phyloP scores from a whole-genome alignment of 1,140 invertebrate genomes.

The Zaprionus africanus region DNA sequence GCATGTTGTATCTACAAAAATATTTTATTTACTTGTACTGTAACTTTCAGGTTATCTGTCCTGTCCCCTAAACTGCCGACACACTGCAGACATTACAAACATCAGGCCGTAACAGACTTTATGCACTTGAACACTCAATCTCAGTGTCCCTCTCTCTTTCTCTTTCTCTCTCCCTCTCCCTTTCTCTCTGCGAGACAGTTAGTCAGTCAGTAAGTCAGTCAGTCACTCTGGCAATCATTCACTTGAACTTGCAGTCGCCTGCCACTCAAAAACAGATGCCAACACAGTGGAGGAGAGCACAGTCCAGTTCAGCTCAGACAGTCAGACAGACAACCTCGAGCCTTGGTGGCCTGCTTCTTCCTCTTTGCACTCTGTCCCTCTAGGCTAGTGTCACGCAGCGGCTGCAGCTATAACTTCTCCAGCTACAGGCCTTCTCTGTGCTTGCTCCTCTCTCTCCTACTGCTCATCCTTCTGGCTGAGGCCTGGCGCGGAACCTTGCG shows the following conservation, averaged over 20 bases:
- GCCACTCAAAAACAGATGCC: slow-evolving; percentile 43
- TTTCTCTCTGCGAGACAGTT: slow-evolving; percentile 21
- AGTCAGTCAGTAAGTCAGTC: slow-evolving; percentile 45
- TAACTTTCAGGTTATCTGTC: not conserved
- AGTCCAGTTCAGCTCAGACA: not conserved
- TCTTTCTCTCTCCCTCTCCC: not conserved
- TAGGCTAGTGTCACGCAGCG: too few relatives aligned
- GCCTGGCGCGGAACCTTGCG: not conserved
- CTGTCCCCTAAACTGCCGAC: not conserved
- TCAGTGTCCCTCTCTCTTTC: not conserved
- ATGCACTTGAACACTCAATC: slow-evolving; percentile 39
- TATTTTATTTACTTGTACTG: not conserved
- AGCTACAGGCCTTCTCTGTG: not conserved
- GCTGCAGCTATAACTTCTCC: not conserved
- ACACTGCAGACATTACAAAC: not conserved
- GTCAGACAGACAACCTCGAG: not conserved
- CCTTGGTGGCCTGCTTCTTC: not conserved
- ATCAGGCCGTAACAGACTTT: slow-evolving; percentile 24
- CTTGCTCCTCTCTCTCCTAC: not conserved
- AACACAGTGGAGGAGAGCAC: not conserved
- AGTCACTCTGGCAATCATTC: slow-evolving; percentile 51
- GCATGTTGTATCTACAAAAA: not conserved
- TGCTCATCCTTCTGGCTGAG: not conserved
- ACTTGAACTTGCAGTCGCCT: slow-evolving; percentile 44
- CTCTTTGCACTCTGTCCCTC: not conserved